Conservation (phyloP, 2,113 vertebrate species). For the Hipposideros armiger region DNA sequence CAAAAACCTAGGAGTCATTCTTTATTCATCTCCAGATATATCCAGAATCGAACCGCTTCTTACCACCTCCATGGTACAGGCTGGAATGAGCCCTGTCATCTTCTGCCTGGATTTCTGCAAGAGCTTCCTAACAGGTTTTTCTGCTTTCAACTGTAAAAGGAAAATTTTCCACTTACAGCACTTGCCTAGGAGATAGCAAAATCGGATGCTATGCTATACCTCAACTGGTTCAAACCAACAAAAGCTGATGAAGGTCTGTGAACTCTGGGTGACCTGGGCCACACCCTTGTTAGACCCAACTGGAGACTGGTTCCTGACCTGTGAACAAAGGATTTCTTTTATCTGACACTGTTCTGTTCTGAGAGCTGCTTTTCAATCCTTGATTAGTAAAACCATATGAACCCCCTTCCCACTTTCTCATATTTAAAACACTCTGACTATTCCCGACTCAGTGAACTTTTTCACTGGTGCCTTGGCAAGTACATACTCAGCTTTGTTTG, state of each 20-base stretch:
- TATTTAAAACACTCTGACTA: background rate
- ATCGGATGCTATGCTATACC: background rate
- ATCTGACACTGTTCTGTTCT: background rate
- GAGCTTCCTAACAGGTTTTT: background rate
- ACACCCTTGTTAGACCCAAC: background rate
- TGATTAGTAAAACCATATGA: background rate
- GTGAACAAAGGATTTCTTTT: background rate
- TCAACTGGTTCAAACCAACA: background rate
- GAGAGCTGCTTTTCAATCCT: background rate
- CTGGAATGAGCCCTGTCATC: background rate
- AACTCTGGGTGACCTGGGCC: background rate
- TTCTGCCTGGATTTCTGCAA: background rate
- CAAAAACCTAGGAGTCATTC: background rate
- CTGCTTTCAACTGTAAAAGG: background rate
- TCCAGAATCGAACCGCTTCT: background rate
- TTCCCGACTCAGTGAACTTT: background rate
- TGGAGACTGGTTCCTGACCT: background rate
- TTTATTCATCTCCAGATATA: background rate
- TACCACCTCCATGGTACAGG: too few relatives aligned
- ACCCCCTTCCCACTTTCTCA: background rate
- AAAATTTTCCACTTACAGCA: background rate
- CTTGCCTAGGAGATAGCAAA: background rate
- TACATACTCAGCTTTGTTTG: background rate
- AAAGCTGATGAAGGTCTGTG: slow-evolving; percentile 32
- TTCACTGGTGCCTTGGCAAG: background rate